phyloP scores from a whole-genome alignment of 2,888 invertebrate species.

The Cacoxenus indagator region DNA sequence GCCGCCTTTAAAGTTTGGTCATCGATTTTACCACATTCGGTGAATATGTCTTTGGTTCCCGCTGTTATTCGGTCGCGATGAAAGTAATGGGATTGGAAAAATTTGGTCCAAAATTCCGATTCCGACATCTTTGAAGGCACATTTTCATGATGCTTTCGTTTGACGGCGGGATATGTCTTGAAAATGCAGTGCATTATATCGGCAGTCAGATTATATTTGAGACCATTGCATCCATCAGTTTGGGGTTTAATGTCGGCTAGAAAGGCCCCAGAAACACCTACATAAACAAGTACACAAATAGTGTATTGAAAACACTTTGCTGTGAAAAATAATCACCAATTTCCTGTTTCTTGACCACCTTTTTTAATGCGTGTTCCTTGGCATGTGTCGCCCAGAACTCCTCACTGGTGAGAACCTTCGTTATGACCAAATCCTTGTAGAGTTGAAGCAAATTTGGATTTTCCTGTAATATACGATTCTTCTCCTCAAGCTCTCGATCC shows the following conservation, averaged over 20 bases:
- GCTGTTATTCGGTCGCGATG: constrained; percentile 93
- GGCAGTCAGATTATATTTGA: constrained; percentile 96
- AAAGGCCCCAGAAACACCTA: constrained; percentile 82
- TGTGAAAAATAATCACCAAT: too few relatives aligned
- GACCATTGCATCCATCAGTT: constrained; percentile 95
- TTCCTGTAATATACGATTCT: constrained; percentile 89
- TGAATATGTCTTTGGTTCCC: constrained; percentile 94
- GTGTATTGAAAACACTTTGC: not conserved
- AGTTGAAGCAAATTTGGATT: constrained; percentile 93
- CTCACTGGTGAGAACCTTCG: constrained; percentile 94
- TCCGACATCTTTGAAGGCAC: constrained; percentile 96
- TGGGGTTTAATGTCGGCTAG: constrained; percentile 96
- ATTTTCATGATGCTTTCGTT: constrained; percentile 95
- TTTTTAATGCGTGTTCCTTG: constrained; percentile 80
- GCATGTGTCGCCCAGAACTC: constrained; percentile 98
- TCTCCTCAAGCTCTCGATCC: constrained; percentile 90
- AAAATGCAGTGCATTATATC: constrained; percentile 99
- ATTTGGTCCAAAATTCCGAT: constrained; percentile 98
- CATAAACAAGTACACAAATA: not conserved
- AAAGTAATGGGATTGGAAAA: constrained; percentile 99
- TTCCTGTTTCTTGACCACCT: constrained; percentile 83
- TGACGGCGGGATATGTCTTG: constrained; percentile 98
- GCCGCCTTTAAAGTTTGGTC: constrained; percentile 85
- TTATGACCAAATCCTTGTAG: constrained; percentile 97
- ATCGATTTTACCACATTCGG: constrained; percentile 97